These are phyloP conservation scores for Neoniphon sammara DNA, from an alignment of 2,797 vertebrate genomes.

Conservation along the genomic window DNA sequence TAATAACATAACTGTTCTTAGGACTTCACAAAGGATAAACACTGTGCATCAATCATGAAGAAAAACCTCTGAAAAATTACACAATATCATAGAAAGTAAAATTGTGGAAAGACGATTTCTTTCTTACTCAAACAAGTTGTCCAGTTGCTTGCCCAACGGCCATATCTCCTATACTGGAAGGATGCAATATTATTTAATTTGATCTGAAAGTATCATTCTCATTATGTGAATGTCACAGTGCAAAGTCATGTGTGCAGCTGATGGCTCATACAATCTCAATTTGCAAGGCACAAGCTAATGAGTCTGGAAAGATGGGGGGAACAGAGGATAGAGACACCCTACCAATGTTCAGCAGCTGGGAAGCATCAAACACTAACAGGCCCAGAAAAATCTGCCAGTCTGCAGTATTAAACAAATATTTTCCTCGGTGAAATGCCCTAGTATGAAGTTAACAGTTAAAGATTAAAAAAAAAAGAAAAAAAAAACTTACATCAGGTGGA, in stretches of 20 bases:
- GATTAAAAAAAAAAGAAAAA: no score
- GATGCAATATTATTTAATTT: constrained; percentile 1
- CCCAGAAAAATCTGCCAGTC: not conserved
- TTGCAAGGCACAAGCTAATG: constrained; percentile 76
- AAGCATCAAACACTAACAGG: not conserved
- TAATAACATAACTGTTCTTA: constrained; percentile 14
- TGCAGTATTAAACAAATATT: not conserved
- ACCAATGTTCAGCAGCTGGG: not conserved
- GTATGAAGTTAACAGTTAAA: no score
- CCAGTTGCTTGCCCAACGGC: constrained; percentile 17
- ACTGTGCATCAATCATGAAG: constrained; percentile 9
- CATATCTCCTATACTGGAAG: constrained; percentile 25
- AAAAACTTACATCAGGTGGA: no score
- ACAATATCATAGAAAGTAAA: constrained; percentile 12
- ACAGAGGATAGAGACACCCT: not conserved
- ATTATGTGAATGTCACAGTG: constrained; percentile 72
- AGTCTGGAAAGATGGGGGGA: constrained; percentile 2
- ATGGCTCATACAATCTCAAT: constrained; percentile 67
- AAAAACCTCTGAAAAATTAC: not conserved
- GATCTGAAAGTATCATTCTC: constrained; percentile 39
- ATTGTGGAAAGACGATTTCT: not conserved
- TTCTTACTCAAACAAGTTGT: not conserved
- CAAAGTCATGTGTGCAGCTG: constrained; percentile 73
- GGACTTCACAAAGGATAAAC: constrained; percentile 14
- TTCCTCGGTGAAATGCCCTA: no score